Percentiles rank a stretch among this genome's conserved stretches.
These are phyloP conservation scores for Magallana nippona DNA, from an alignment of 2,888 invertebrate species.

Conservation along the genomic window DNA sequence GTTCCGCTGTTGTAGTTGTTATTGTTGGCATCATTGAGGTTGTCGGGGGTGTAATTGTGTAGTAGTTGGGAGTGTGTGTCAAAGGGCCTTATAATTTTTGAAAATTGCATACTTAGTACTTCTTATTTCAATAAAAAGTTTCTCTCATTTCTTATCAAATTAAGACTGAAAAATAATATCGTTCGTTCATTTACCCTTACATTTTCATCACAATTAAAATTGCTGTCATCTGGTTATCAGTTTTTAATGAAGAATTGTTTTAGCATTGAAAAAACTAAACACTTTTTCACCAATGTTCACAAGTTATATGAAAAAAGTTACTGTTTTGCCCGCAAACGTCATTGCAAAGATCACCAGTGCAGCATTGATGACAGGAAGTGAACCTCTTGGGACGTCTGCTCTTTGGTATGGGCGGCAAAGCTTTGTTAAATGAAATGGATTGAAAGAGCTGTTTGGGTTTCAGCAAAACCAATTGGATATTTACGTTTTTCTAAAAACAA, in stretches of 20 bases:
- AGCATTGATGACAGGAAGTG: constrained; percentile 9
- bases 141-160: too few relatives aligned
- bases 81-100: not conserved
- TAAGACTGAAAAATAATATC: too few relatives aligned
- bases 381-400: constrained; percentile 7
- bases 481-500: too few relatives aligned
- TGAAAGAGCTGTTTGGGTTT: not conserved
- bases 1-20: not conserved
- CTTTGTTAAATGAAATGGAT: not conserved
- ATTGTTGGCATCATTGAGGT: not conserved
- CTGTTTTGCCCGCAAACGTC: not conserved
- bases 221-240: too few relatives aligned
- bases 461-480: too few relatives aligned
- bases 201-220: too few relatives aligned
- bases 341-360: constrained; percentile 36
- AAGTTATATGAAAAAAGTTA: not conserved
- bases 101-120: not conserved
- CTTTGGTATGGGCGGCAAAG: not conserved
- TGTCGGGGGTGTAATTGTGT: not conserved
- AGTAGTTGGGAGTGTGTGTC: constrained; percentile 2
- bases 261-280: too few relatives aligned
- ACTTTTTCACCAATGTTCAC: too few relatives aligned
- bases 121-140: too few relatives aligned
- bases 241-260: too few relatives aligned
- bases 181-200: too few relatives aligned